phyloP scores from a whole-genome alignment of 2,888 invertebrate genomes.

The Agrilus biguttatus region DNA sequence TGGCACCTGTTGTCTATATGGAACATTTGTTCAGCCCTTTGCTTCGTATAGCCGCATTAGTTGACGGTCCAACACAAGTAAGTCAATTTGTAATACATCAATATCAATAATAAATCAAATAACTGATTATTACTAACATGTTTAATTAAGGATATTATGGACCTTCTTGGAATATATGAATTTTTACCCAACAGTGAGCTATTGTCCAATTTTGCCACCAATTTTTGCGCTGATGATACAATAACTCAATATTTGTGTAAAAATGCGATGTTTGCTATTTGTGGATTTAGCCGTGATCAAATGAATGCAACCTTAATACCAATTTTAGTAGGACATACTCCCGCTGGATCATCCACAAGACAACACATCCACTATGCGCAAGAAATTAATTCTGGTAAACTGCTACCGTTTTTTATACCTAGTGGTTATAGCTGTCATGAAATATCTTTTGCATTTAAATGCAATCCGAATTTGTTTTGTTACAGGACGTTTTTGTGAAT shows the following conservation, averaged over 20 bases:
- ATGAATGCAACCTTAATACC: conserved; percentile 26
- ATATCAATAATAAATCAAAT: conserved; percentile 15
- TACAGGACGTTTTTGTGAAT: background rate
- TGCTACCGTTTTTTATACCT: no score
- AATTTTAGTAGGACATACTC: conserved; percentile 12
- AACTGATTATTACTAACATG: conserved; percentile 9
- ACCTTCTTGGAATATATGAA: conserved; percentile 40
- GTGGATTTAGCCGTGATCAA: conserved; percentile 43
- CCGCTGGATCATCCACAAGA: conserved; percentile 13
- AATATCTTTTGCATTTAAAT: no score
- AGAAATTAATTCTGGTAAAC: conserved; percentile 9
- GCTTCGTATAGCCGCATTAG: conserved; percentile 15
- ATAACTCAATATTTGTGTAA: conserved; percentile 45
- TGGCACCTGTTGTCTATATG: conserved; percentile 51
- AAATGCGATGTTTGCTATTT: conserved; percentile 49
- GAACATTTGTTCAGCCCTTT: conserved; percentile 32
- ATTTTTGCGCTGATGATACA: conserved; percentile 40
- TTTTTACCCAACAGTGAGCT: conserved; percentile 45
- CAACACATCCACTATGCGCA: conserved; percentile 15
- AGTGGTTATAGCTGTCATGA: no score
- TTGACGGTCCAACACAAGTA: conserved; percentile 32
- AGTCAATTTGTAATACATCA: conserved; percentile 27
- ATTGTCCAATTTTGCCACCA: conserved; percentile 35
- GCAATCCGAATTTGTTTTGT: no score
- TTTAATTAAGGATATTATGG: conserved; percentile 23